phyloP scores from a whole-genome alignment of 2,888 invertebrate genomes.

The Brenthis ino region DNA sequence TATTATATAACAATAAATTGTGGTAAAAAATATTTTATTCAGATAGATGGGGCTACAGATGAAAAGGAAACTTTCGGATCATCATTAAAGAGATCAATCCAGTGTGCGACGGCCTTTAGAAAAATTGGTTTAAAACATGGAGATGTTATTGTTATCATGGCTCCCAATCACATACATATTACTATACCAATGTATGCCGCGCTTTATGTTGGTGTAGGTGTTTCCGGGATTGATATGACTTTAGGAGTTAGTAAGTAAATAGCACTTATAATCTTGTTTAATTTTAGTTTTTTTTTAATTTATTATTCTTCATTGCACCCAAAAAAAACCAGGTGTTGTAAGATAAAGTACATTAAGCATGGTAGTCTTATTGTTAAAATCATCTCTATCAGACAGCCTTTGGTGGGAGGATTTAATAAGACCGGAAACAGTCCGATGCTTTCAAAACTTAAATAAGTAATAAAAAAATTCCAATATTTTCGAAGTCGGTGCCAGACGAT shows the following conservation, averaged over 20 bases:
- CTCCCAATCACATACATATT: constrained; percentile 71
- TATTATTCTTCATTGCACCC: no score
- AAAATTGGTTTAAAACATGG: constrained; percentile 61
- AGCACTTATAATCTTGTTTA: background rate
- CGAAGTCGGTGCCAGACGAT: no score
- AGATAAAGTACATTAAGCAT: no score
- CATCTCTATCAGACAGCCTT: no score
- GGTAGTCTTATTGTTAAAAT: no score
- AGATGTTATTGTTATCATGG: constrained; percentile 74
- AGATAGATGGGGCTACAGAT: constrained; percentile 71
- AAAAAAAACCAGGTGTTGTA: no score
- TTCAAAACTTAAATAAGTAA: no score
- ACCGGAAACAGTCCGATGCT: no score
- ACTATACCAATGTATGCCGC: constrained; percentile 74
- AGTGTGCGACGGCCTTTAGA: constrained; percentile 65
- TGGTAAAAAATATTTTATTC: constrained; percentile 2
- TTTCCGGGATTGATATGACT: constrained; percentile 59
- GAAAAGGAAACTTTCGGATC: constrained; percentile 67
- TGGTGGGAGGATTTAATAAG: no score
- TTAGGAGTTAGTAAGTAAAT: constrained; percentile 55
- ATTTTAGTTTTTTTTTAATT: no score
- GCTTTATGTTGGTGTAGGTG: constrained; percentile 65
- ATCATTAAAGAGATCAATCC: constrained; percentile 59
- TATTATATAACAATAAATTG: no score
- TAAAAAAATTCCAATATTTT: no score